Percentiles rank a stretch among this genome's conserved stretches.
Evolutionary conservation across 2,888 invertebrate genomes (phyloP).

Genomic region (Argynnis bischoffii): DNA sequence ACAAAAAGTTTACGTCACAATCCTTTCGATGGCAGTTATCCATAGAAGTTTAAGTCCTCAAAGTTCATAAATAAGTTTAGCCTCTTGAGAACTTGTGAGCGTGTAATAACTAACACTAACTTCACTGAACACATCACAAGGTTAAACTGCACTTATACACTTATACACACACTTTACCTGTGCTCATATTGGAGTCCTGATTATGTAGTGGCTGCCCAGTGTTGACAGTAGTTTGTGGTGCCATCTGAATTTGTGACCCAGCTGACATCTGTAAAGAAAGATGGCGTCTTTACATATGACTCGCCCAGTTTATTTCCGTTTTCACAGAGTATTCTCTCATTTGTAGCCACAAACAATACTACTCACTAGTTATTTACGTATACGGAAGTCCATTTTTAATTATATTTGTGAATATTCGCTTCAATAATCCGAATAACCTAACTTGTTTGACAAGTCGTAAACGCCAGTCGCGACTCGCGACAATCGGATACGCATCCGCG

Average conservation of each 20-base stretch:
- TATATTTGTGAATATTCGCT: conserved; percentile 57
- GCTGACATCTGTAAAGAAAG: conserved; percentile 94
- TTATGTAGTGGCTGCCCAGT: conserved; percentile 92
- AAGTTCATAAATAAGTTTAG: conserved; percentile 60
- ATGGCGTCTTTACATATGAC: conserved; percentile 83
- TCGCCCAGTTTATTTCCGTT: conserved; percentile 65
- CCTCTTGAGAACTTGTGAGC: conserved; percentile 52
- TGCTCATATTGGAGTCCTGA: conserved; percentile 99
- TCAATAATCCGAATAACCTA: conserved; percentile 71
- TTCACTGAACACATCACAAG: conserved; percentile 68
- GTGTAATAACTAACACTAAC: conserved; percentile 58
- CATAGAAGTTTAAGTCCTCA: conserved; percentile 59
- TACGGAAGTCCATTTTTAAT: conserved; percentile 53
- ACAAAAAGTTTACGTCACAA: conserved; percentile 74
- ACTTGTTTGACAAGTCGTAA: conserved; percentile 81
- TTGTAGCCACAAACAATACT: conserved; percentile 46
- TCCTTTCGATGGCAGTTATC: conserved; percentile 67
- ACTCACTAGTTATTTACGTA: conserved; percentile 62
- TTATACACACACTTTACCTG: conserved; percentile 86
- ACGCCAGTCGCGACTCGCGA: conserved; percentile 75
- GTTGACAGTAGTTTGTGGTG: conserved; percentile 95
- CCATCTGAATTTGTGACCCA: conserved; percentile 98
- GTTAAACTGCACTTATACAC: conserved; percentile 70
- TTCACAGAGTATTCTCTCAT: conserved; percentile 48
- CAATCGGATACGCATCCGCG: conserved; percentile 81